A percentile compares a stretch with the other conserved stretches of the same genome.
Conservation (phyloP, 2,888 invertebrate species). For the Spodoptera picta region DNA sequence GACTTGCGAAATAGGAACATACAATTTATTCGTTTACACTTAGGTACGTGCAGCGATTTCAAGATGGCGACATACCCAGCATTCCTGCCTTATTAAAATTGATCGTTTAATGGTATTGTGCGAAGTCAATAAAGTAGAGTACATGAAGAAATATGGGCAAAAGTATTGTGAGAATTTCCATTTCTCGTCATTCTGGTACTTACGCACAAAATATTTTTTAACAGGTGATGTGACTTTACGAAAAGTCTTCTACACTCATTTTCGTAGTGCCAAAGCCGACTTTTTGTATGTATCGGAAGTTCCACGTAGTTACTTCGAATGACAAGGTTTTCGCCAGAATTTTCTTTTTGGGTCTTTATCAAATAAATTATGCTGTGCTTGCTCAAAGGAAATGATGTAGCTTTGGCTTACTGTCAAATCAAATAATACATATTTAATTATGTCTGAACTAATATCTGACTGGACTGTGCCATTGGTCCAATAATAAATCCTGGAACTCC, state of each 20-base stretch:
- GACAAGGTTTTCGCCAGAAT: too few species aligned
- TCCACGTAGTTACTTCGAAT: too few species aligned
- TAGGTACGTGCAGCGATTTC: conserved; percentile 50
- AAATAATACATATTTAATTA: too few species aligned
- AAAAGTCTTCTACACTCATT: not conserved
- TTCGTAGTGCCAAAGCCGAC: not conserved
- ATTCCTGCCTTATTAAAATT: conserved; percentile 51
- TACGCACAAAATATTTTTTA: conserved; percentile 32
- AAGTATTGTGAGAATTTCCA: conserved; percentile 25
- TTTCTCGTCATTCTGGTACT: conserved; percentile 18
- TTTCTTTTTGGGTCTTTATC: too few species aligned
- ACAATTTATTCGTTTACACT: conserved; percentile 59
- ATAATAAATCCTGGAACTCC: too few species aligned
- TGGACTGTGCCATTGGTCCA: too few species aligned
- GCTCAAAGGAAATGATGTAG: too few species aligned
- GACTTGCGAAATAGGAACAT: conserved; percentile 58
- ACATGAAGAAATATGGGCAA: conserved; percentile 35
- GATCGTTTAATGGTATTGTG: conserved; percentile 44
- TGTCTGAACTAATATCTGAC: too few species aligned
- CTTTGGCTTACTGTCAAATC: too few species aligned
- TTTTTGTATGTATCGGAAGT: conserved; percentile 1
- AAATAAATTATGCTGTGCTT: too few species aligned
- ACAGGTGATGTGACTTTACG: conserved; percentile 21
- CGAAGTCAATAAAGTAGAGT: conserved; percentile 37
- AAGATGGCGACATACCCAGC: conserved; percentile 27